Conservation (phyloP, 2,113 vertebrate genomes). For the Carassius gibelio region DNA sequence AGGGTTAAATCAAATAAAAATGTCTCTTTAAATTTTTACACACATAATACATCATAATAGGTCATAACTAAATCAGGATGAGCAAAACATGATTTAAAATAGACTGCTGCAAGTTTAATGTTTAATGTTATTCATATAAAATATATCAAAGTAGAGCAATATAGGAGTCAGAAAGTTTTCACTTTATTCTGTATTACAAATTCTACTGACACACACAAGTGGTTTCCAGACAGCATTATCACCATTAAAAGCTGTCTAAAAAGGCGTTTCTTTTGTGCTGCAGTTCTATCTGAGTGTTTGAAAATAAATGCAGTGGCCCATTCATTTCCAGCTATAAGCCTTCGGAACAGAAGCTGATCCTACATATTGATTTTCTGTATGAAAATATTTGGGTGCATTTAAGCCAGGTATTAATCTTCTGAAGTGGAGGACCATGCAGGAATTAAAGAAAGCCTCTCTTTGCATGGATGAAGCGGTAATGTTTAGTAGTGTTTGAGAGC, state of each 20-base stretch:
- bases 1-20: not conserved
- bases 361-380: not conserved
- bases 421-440: not conserved
- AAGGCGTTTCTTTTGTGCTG: not conserved
- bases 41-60: not conserved
- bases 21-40: not conserved
- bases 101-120: not conserved
- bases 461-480: not conserved
- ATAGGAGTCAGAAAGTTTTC: not conserved
- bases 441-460: not conserved
- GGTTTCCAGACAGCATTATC: not conserved
- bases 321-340: not conserved
- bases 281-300: not conserved
- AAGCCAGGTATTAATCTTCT: not conserved
- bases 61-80: not conserved
- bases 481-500: not conserved
- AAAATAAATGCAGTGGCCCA: not conserved
- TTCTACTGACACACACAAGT: not conserved
- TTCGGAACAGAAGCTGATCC: not conserved
- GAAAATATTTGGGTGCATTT: slow-evolving; percentile 3
- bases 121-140: not conserved
- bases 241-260: not conserved
- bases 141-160: not conserved
- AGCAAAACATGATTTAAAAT: not conserved
- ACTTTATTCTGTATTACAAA: not conserved